These are phyloP conservation scores for Melieria crassipennis DNA, from an alignment of 2,888 invertebrate species.

Conservation along the genomic window DNA sequence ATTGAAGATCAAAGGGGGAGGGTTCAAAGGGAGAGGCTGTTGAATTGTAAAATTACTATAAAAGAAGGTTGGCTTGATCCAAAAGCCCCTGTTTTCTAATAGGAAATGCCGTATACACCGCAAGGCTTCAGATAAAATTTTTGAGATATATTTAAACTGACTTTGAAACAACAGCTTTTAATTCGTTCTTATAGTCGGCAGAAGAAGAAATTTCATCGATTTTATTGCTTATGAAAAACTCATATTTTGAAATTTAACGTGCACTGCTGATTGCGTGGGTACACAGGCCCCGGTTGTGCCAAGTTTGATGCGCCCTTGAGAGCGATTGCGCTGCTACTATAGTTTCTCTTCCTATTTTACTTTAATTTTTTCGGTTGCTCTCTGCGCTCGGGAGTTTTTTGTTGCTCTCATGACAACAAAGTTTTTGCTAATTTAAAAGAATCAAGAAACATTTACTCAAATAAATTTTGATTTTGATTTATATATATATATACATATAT, in stretches of 20 bases:
- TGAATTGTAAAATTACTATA: not conserved
- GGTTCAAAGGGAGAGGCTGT: not conserved
- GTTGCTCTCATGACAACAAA: not conserved
- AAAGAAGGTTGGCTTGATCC: not conserved
- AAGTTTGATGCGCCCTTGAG: no score
- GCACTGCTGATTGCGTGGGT: no score
- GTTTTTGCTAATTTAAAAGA: constrained; percentile 13
- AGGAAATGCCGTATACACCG: not conserved
- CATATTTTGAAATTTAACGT: no score
- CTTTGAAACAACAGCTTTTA: not conserved
- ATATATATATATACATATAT: not conserved
- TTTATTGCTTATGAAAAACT: no score
- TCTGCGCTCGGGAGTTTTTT: not conserved
- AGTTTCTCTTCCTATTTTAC: not conserved
- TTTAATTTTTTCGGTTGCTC: not conserved
- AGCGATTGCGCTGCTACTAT: not conserved
- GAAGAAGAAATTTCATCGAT: no score
- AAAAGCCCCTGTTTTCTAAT: not conserved
- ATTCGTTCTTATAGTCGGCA: no score
- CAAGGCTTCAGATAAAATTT: not conserved
- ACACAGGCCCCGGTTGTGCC: no score
- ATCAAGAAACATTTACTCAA: constrained; percentile 6
- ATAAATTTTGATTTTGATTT: no score
- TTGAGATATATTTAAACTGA: not conserved
- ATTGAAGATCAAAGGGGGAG: no score